Percentiles rank a stretch among this genome's conserved stretches.
Conservation (phyloP, 1,140 invertebrate species). For the Sipha flava region DNA sequence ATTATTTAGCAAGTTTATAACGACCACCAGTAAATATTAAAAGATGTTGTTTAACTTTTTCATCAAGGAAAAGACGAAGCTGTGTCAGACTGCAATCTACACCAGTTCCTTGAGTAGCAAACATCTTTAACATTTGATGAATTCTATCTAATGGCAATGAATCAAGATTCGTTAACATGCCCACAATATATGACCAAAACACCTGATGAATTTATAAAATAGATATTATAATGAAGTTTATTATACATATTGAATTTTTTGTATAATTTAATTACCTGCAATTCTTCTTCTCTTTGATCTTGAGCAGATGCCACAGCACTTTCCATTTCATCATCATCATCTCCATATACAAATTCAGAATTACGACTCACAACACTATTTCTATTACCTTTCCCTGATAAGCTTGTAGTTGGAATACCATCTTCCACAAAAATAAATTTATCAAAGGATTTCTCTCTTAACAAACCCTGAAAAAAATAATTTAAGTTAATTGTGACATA, state of each 20-base stretch:
- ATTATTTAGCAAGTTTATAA: constrained; percentile 71
- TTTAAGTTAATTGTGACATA: background rate
- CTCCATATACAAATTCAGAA: constrained; percentile 22
- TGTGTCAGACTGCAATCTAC: constrained; percentile 82
- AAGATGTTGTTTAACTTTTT: constrained; percentile 84
- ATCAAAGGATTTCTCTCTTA: constrained; percentile 66
- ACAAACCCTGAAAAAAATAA: constrained; percentile 53
- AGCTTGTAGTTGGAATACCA: constrained; percentile 36
- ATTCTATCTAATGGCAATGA: constrained; percentile 86
- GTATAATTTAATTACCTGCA: constrained; percentile 52
- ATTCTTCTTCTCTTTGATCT: constrained; percentile 84
- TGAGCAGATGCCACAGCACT: constrained; percentile 87
- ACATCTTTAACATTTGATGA: constrained; percentile 95
- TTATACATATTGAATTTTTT: no score
- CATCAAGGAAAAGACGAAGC: constrained; percentile 79
- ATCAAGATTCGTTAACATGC: constrained; percentile 92
- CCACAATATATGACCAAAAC: constrained; percentile 94
- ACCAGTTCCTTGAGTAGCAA: constrained; percentile 73
- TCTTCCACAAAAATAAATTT: constrained; percentile 72
- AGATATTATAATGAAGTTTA: background rate
- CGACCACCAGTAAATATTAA: constrained; percentile 74
- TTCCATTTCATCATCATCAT: constrained; percentile 84
- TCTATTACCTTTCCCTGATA: constrained; percentile 16
- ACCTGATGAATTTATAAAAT: constrained; percentile 47
- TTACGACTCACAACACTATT: constrained; percentile 5